Percentiles rank a stretch among this genome's conserved stretches.
Conservation (phyloP, 2,797 vertebrate genomes). For the Phrynocephalus vlangalii region DNA sequence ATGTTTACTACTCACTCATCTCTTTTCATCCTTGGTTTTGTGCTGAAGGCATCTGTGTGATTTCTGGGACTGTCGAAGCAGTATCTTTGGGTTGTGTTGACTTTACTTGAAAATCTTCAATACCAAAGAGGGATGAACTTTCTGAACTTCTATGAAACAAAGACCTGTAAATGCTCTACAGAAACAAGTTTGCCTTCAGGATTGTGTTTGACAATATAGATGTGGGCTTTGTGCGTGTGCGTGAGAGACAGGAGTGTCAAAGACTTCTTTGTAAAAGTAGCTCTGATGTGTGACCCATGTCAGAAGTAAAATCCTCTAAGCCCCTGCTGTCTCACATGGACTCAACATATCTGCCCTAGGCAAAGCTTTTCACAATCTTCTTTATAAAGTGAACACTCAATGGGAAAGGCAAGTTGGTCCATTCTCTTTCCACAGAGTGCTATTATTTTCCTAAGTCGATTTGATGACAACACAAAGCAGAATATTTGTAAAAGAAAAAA, state of each 20-base stretch:
- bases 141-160: background rate
- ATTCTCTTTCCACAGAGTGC: background rate
- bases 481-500: too few species aligned
- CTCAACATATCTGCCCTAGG: background rate
- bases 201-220: background rate
- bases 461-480: background rate
- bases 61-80: background rate
- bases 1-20: constrained; percentile 14
- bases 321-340: background rate
- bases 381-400: background rate
- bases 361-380: background rate
- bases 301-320: background rate
- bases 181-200: background rate
- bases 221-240: background rate
- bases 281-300: background rate
- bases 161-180: background rate
- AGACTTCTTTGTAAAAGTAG: background rate
- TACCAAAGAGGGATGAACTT: background rate
- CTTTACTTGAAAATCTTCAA: background rate
- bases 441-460: background rate
- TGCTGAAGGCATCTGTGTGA: constrained; percentile 8
- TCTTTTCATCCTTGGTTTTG: background rate
- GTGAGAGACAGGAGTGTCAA: background rate
- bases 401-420: background rate
- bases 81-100: background rate